Base-by-base conservation (phyloP, 2,888 invertebrate species). In the Oscheius sp. region DNA sequence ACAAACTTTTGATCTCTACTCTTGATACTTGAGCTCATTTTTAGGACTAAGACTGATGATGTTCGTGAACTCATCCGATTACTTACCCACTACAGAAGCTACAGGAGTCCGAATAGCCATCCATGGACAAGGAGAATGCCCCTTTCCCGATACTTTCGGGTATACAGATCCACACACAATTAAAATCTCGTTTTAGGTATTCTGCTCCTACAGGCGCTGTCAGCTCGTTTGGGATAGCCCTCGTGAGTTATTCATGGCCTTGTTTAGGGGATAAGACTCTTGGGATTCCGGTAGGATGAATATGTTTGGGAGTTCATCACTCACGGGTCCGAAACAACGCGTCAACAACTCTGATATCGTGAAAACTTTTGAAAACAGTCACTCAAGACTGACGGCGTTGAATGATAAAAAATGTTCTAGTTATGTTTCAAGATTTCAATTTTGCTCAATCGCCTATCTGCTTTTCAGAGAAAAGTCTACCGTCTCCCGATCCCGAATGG, bases 71-170 rank as follows among this genome's bases (percentile, higher is more conserved):
- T 75, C 85, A 0, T 84, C 87, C 0, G 89, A 89, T 58, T 89
- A 89, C 63, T 77, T 89, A 32, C 88, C 89, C 4, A 89, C 87
- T 0, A 88, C 87, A 0, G 86, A 88, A 76, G 85, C 87, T 0
- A 78, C 79, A 7, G 87, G 87, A n/a, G 88, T 88, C 9, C 74
- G 87, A 35, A 86, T 89, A 13, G 87, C 87, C 4, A 89, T 88
- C 33, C 88, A 88, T 72, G 86, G 82, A 29, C 81, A 82, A 60
- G 74, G 59, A 35, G 85, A 87, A 50, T 84, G 77, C 35, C 88
- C 88, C 0, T 89, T 88, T 66, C 88, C 88, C 0, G 88, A 88
- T 66, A 85, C 87, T 1, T 88, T 88, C 59, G 88, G 88, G 21
- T 21, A 21, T 21, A 21, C 21, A 21, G 21, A 21, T 0, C 21